Percentiles rank a stretch among this genome's conserved stretches.
Conservation (phyloP, 1,140 invertebrate species). For the Trichonephila clavipes region DNA sequence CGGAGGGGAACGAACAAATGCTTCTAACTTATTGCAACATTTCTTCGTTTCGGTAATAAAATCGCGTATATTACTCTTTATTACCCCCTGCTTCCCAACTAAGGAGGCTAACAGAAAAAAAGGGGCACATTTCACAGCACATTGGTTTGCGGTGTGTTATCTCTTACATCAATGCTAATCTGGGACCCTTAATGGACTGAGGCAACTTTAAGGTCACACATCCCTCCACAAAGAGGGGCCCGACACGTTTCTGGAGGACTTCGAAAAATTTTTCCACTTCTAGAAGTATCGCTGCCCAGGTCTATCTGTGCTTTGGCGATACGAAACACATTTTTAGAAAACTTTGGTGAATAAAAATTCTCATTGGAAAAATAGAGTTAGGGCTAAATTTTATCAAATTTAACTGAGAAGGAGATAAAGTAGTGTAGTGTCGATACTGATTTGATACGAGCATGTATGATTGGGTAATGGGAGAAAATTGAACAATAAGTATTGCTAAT, state of each 20-base stretch:
- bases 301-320: neutral
- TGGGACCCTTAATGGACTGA: constrained; percentile 29
- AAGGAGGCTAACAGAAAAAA: neutral
- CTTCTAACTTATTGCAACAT: constrained; percentile 48
- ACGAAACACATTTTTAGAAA: neutral
- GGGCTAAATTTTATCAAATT: too few species aligned
- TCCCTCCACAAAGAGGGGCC: neutral
- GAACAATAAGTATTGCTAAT: too few species aligned
- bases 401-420: too few species aligned
- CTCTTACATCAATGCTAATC: constrained; percentile 17
- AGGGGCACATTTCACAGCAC: constrained; percentile 44
- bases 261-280: neutral
- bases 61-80: constrained; percentile 63
- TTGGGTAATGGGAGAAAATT: too few species aligned
- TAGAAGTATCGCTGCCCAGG: neutral
- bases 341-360: neutral
- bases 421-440: too few species aligned
- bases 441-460: too few species aligned
- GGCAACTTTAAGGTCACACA: constrained; percentile 14
- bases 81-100: neutral
- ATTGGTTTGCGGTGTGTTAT: constrained; percentile 49
- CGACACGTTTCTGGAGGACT: neutral
- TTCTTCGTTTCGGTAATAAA: constrained; percentile 75
- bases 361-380: neutral
- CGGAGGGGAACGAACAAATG: constrained; percentile 53